A percentile compares a stretch with the other conserved stretches of the same genome.
Evolutionary conservation across 2,888 invertebrate genomes (phyloP).

Genomic region (Lingula anatina): DNA sequence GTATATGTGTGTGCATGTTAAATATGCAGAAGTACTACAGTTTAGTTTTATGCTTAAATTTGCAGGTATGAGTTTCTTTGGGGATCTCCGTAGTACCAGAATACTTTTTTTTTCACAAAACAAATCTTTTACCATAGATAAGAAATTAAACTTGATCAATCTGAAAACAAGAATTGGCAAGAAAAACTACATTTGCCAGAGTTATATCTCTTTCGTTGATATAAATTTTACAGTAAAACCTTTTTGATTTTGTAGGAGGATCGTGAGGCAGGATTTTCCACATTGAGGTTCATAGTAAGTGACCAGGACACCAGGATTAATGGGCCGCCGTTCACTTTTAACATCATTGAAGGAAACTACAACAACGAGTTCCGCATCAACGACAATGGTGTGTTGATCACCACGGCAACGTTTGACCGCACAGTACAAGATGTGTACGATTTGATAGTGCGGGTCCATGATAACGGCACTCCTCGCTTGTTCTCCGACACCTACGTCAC

Average conservation of each 20-base stretch:
- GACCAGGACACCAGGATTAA: constrained; percentile 78
- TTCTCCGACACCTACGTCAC: constrained; percentile 80
- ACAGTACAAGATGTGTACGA: constrained; percentile 72
- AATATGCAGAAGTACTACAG: too few relatives aligned
- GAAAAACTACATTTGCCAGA: too few relatives aligned
- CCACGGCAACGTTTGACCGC: constrained; percentile 80
- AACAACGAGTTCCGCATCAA: constrained; percentile 80
- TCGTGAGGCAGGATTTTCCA: constrained; percentile 72
- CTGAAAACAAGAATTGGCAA: too few relatives aligned
- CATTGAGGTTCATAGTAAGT: constrained; percentile 74
- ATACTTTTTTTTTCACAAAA: neutral
- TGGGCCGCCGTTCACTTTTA: constrained; percentile 84
- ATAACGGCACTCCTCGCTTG: constrained; percentile 84
- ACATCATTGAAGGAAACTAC: constrained; percentile 82
- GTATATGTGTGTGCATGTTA: constrained; percentile 1
- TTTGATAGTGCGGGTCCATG: constrained; percentile 84
- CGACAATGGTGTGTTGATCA: constrained; percentile 76
- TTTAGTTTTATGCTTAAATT: neutral
- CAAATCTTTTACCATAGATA: neutral
- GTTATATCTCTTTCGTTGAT: too few relatives aligned
- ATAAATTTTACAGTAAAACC: too few relatives aligned
- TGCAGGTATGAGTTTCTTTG: neutral
- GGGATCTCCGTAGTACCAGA: neutral
- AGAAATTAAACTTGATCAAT: too few relatives aligned
- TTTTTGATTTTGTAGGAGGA: constrained; percentile 71